Percentiles rank a stretch among this genome's conserved stretches.
phyloP scores from a whole-genome alignment of 2,888 invertebrate species.

The Sarcophaga caerulescens region DNA sequence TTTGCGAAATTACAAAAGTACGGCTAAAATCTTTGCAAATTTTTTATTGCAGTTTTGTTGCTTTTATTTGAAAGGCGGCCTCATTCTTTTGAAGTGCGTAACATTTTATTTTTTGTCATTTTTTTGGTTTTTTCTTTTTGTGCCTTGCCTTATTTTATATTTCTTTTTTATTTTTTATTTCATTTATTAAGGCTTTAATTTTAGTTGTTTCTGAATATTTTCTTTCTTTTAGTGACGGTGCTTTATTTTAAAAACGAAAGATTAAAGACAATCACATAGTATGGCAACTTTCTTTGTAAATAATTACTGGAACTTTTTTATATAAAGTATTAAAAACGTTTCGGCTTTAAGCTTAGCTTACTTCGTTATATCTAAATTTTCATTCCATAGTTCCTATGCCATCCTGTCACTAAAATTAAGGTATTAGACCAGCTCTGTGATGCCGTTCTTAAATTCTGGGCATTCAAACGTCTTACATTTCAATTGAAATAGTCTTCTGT shows the following conservation, averaged over 20 bases:
- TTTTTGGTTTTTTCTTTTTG: neutral
- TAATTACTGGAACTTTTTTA: too few species aligned
- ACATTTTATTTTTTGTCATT: constrained; percentile 64
- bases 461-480: too few species aligned
- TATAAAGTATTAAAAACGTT: too few species aligned
- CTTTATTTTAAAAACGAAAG: neutral
- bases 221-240: neutral
- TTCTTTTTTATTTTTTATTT: constrained; percentile 29
- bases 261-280: too few species aligned
- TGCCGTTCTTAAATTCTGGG: too few species aligned
- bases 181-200: constrained; percentile 58
- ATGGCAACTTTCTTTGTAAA: too few species aligned
- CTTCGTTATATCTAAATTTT: too few species aligned
- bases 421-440: too few species aligned
- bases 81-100: constrained; percentile 58
- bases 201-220: constrained; percentile 37
- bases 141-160: neutral
- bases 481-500: too few species aligned
- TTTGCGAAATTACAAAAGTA: constrained; percentile 6
- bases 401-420: too few species aligned
- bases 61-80: constrained; percentile 21
- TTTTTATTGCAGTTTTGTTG: neutral
- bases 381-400: too few species aligned
- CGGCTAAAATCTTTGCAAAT: neutral
- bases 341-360: too few species aligned